Percentiles rank a stretch among this genome's conserved stretches.
phyloP scores from a whole-genome alignment of 1,140 invertebrate genomes.

The Paraescarpia echinospica region DNA sequence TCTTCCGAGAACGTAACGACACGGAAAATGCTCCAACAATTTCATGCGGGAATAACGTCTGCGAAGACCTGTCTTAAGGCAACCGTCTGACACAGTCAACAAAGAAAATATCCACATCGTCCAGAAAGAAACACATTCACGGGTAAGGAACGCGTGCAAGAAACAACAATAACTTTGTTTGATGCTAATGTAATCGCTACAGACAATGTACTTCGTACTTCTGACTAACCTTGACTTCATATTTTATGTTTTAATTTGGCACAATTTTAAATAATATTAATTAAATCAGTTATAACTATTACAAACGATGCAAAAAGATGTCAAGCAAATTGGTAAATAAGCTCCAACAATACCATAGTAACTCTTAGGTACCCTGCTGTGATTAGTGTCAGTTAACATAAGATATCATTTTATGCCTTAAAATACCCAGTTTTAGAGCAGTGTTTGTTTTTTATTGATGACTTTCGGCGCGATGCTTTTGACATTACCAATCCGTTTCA shows the following conservation, averaged over 20 bases:
- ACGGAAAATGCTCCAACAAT: neutral
- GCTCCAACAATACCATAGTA: neutral
- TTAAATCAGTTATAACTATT: neutral
- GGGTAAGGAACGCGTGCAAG: neutral
- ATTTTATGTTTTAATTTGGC: neutral
- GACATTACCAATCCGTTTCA: neutral
- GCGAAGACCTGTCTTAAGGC: neutral
- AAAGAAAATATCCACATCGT: neutral
- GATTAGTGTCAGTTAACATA: neutral
- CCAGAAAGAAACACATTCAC: neutral
- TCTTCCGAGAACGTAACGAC: neutral
- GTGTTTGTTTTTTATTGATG: neutral
- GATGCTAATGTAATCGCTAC: neutral
- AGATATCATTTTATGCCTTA: neutral
- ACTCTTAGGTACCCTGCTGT: neutral
- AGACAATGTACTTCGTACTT: too few relatives aligned
- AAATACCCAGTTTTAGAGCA: neutral
- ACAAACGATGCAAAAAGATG: neutral
- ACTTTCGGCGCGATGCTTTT: neutral
- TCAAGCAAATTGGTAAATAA: neutral
- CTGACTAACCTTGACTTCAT: neutral
- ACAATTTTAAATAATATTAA: neutral
- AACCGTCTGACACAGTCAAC: neutral
- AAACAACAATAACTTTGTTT: neutral
- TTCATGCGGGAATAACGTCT: neutral